A percentile compares a stretch with the other conserved stretches of the same genome.
phyloP scores from a whole-genome alignment of 2,113 vertebrate species.

The Electrona antarctica region DNA sequence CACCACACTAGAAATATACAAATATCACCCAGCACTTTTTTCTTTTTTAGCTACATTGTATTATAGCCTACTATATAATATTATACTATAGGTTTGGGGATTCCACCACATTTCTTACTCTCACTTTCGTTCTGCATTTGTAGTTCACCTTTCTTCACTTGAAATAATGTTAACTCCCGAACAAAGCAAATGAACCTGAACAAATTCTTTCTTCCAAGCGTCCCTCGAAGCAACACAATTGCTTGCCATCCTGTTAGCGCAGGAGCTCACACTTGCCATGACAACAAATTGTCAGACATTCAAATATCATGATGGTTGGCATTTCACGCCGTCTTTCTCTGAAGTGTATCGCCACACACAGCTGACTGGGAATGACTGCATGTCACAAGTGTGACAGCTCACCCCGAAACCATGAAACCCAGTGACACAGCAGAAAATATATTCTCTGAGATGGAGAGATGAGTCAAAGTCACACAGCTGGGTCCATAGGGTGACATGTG shows the following conservation, averaged over 20 bases:
- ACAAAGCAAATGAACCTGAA: neutral
- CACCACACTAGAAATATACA: constrained; percentile 1
- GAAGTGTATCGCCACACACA: constrained; percentile 46
- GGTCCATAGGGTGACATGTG: neutral
- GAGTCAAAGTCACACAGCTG: constrained; percentile 59
- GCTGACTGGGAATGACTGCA: constrained; percentile 58
- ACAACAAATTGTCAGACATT: neutral
- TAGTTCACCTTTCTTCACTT: too few relatives aligned
- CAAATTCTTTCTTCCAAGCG: neutral
- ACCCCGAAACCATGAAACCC: constrained; percentile 57
- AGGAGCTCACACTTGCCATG: neutral
- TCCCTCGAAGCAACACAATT: neutral
- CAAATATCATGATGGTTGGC: constrained; percentile 21
- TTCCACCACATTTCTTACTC: too few relatives aligned
- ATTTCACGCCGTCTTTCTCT: constrained; percentile 41
- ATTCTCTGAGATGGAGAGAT: constrained; percentile 50
- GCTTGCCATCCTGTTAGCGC: neutral
- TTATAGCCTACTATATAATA: too few relatives aligned
- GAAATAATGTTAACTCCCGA: too few relatives aligned
- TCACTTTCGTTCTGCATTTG: too few relatives aligned
- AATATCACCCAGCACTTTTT: neutral
- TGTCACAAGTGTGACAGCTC: constrained; percentile 55
- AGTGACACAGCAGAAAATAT: constrained; percentile 63
- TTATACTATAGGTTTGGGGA: too few relatives aligned
- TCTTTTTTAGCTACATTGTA: too few relatives aligned